These are phyloP conservation scores for Botia kubotai DNA, from an alignment of 2,797 vertebrate genomes.

Conservation along the genomic window DNA sequence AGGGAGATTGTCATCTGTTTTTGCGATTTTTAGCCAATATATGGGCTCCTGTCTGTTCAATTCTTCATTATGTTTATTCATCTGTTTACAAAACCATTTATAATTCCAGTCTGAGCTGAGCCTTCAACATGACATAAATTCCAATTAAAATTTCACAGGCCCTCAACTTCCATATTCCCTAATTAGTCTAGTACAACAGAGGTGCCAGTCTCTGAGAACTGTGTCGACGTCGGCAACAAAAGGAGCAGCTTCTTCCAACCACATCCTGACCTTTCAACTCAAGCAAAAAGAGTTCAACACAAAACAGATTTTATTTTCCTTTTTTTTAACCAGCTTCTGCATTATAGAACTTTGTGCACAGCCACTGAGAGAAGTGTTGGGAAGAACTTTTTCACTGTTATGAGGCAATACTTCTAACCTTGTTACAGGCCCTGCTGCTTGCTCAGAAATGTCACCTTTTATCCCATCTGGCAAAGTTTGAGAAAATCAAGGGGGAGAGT, in stretches of 20 bases:
- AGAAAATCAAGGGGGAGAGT: constrained; percentile 4
- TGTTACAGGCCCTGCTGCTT: constrained; percentile 22
- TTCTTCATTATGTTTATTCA: constrained; percentile 46
- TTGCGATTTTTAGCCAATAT: neutral
- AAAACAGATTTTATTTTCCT: neutral
- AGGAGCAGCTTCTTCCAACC: constrained; percentile 17
- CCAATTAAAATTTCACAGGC: constrained; percentile 51
- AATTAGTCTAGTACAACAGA: constrained; percentile 42
- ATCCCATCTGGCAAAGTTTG: constrained; percentile 35
- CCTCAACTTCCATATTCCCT: constrained; percentile 32
- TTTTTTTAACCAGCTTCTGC: no score
- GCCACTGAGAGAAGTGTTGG: constrained; percentile 2
- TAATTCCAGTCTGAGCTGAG: constrained; percentile 24
- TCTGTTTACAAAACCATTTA: constrained; percentile 43
- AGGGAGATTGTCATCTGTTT: neutral
- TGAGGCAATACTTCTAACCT: constrained; percentile 24
- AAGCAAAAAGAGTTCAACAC: neutral
- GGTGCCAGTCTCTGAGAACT: constrained; percentile 27
- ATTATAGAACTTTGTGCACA: neutral
- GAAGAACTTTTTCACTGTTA: constrained; percentile 40
- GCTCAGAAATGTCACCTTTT: constrained; percentile 36
- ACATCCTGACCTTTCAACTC: constrained; percentile 17
- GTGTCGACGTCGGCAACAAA: constrained; percentile 9
- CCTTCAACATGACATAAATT: constrained; percentile 40
- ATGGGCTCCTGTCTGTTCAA: constrained; percentile 5